phyloP scores from a whole-genome alignment of 2,797 vertebrate species.

The Rousettus madagascariensis region DNA sequence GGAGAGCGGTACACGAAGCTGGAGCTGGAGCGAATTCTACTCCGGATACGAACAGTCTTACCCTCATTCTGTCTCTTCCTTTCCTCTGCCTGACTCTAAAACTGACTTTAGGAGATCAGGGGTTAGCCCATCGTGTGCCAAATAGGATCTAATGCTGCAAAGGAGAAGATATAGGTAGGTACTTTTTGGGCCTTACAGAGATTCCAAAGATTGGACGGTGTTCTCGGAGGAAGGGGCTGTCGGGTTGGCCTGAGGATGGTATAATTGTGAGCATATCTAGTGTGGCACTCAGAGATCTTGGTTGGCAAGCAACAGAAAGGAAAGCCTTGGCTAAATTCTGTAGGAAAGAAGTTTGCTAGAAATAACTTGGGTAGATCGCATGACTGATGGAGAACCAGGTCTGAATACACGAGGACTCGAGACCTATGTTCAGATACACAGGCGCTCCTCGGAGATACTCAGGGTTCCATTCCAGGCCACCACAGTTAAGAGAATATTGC shows the following conservation, averaged over 20 bases:
- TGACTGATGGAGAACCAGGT: not conserved
- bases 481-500: too few species aligned
- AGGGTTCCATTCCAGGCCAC: not conserved
- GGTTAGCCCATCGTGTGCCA: not conserved
- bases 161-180: not conserved
- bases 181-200: not conserved
- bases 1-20: not conserved
- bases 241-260: not conserved
- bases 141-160: not conserved
- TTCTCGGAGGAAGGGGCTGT: not conserved
- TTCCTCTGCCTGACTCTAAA: not conserved
- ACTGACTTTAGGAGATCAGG: not conserved
- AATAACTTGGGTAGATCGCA: not conserved
- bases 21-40: not conserved
- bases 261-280: too few species aligned
- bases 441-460: too few species aligned
- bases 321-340: not conserved
- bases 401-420: not conserved
- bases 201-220: not conserved
- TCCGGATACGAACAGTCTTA: not conserved
- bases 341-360: not conserved
- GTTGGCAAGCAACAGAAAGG: not conserved
- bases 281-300: not conserved
- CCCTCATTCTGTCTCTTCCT: not conserved
- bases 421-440: not conserved